These are phyloP conservation scores for Scaptomyza graminum DNA, from an alignment of 1,140 invertebrate species.

Conservation along the genomic window DNA sequence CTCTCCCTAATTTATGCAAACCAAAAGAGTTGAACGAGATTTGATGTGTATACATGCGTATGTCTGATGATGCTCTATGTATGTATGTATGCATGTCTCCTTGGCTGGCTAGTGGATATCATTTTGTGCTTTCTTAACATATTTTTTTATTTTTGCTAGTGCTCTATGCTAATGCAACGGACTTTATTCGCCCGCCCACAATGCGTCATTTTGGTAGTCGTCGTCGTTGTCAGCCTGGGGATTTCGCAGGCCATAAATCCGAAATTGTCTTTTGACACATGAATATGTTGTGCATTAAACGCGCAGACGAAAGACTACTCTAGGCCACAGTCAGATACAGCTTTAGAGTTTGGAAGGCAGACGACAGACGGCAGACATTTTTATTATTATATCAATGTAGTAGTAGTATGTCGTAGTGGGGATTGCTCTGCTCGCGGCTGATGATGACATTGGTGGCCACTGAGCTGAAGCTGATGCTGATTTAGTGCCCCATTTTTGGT, in stretches of 20 bases:
- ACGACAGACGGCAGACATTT: conserved; percentile 38
- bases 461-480: conserved; percentile 67
- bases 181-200: conserved; percentile 44
- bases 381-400: conserved; percentile 67
- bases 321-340: conserved; percentile 32
- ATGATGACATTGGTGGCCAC: conserved; percentile 76
- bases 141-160: conserved; percentile 52
- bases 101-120: conserved; percentile 61
- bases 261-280: conserved; percentile 83
- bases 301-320: conserved; percentile 31
- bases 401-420: conserved; percentile 17
- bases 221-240: conserved; percentile 23
- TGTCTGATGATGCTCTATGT: neutral
- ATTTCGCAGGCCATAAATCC: conserved; percentile 81
- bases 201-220: conserved; percentile 53
- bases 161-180: conserved; percentile 30
- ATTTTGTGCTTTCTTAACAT: conserved; percentile 82
- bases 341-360: conserved; percentile 13
- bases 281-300: conserved; percentile 83
- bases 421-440: conserved; percentile 43
- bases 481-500: conserved; percentile 40
- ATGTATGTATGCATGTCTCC: too few relatives aligned
- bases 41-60: conserved; percentile 41
- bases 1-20: conserved; percentile 74
- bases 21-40: conserved; percentile 66